These are phyloP conservation scores for Actinemys pallida DNA, from an alignment of 2,113 vertebrate genomes.

Conservation along the genomic window DNA sequence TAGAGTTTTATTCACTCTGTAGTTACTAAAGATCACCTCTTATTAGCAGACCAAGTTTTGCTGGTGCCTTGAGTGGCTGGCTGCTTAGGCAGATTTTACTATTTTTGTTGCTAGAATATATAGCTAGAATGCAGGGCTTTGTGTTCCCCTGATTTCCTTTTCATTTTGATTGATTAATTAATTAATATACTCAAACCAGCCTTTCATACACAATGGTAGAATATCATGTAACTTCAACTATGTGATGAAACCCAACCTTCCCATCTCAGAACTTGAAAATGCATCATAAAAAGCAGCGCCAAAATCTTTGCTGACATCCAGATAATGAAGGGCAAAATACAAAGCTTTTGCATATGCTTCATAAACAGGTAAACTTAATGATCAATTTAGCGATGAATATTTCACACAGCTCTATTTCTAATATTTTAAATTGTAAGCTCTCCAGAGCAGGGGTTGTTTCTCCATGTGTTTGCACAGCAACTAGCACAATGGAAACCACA, in stretches of 20 bases:
- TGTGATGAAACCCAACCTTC: background rate
- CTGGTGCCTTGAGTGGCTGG: slow-evolving; percentile 32
- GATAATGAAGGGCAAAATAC: background rate
- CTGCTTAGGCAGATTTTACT: slow-evolving; percentile 31
- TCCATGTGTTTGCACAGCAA: no score
- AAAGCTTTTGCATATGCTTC: no score
- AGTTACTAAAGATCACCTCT: fast-evolving
- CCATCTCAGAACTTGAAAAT: background rate
- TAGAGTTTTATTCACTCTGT: background rate
- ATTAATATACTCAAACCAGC: background rate
- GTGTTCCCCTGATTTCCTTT: slow-evolving; percentile 4
- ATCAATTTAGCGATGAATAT: no score
- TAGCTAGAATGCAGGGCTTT: background rate
- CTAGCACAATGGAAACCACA: no score
- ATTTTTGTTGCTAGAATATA: background rate
- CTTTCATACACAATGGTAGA: background rate
- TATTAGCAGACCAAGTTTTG: slow-evolving; percentile 40
- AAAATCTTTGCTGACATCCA: background rate
- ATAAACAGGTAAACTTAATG: no score
- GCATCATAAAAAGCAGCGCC: background rate
- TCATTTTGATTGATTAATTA: background rate
- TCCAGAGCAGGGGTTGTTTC: no score
- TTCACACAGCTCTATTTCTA: no score
- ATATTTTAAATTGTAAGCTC: no score
- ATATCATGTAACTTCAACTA: background rate